A percentile compares a stretch with the other conserved stretches of the same genome.
Conservation (phyloP, 1,140 invertebrate genomes). For the Lethrus apterus region DNA sequence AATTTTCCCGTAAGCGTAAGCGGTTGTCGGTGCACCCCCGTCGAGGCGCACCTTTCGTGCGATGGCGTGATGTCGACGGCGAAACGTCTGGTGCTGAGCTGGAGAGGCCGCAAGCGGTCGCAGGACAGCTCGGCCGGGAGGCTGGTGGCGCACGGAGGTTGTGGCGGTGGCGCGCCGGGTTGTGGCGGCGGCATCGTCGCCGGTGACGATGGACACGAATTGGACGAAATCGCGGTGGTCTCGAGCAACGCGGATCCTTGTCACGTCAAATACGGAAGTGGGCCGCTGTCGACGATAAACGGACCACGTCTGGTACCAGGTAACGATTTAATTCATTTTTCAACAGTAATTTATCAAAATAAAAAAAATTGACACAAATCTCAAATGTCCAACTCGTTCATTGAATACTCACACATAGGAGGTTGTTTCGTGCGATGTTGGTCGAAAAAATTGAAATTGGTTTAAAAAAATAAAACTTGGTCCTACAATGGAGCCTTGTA, state of each 20-base stretch:
- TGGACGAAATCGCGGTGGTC: conserved; percentile 72
- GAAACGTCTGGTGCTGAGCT: conserved; percentile 60
- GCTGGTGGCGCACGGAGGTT: conserved; percentile 39
- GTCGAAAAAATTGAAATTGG: no score
- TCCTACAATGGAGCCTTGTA: no score
- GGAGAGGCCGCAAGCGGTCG: conserved; percentile 50
- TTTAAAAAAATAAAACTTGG: no score
- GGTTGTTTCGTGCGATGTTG: no score
- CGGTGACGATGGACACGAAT: conserved; percentile 57
- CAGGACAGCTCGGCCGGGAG: conserved; percentile 41
- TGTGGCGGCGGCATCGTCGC: conserved; percentile 43
- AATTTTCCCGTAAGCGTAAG: no score
- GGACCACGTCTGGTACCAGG: conserved; percentile 59
- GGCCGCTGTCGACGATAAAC: conserved; percentile 49
- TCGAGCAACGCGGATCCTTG: conserved; percentile 51
- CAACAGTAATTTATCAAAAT: no score
- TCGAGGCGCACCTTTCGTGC: no score
- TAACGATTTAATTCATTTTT: no score
- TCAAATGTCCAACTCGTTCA: no score
- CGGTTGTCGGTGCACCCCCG: no score
- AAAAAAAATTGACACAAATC: no score
- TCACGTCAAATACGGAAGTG: conserved; percentile 54
- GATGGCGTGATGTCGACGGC: conserved; percentile 53
- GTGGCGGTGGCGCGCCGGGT: conserved; percentile 42
- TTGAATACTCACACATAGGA: no score